Percentiles rank a stretch among this genome's conserved stretches.
Conservation (phyloP, 2,797 vertebrate species). For the Hydrophis major region DNA sequence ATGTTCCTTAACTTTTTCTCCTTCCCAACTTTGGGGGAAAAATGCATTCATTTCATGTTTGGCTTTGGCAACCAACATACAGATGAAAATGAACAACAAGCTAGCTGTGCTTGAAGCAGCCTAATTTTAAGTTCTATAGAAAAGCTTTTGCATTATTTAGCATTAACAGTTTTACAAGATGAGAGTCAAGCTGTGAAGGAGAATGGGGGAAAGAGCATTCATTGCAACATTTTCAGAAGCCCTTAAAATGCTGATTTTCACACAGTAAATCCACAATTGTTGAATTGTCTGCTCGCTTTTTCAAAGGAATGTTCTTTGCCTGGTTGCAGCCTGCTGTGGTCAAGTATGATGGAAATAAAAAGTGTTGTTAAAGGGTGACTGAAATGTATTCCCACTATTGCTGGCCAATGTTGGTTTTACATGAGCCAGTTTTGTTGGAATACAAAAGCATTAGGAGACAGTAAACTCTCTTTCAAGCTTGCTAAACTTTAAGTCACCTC, state of each 20-base stretch:
- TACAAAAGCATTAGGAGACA: conserved; percentile 70
- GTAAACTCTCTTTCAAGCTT: conserved; percentile 68
- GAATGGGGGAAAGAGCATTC: conserved; percentile 67
- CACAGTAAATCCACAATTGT: conserved; percentile 77
- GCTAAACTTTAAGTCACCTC: conserved; percentile 67
- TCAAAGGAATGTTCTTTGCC: conserved; percentile 75
- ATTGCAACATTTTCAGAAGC: conserved; percentile 82
- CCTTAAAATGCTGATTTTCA: conserved; percentile 80
- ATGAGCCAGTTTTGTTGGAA: conserved; percentile 69
- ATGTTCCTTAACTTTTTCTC: conserved; percentile 34
- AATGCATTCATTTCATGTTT: conserved; percentile 14
- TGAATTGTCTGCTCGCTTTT: conserved; percentile 62
- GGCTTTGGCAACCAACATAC: conserved; percentile 31
- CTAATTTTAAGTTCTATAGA: conserved; percentile 46
- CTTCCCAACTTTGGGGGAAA: not conserved
- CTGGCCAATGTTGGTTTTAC: conserved; percentile 72
- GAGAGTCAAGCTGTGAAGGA: conserved; percentile 75
- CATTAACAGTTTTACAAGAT: conserved; percentile 58
- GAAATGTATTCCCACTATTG: conserved; percentile 78
- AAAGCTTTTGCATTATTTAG: conserved; percentile 56
- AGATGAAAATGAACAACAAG: conserved; percentile 38
- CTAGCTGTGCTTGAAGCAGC: conserved; percentile 17
- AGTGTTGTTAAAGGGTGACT: conserved; percentile 78
- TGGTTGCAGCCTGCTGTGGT: conserved; percentile 69
- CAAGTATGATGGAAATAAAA: conserved; percentile 76